phyloP scores from a whole-genome alignment of 1,140 invertebrate genomes.

The Phymorhynchus buccinoides region DNA sequence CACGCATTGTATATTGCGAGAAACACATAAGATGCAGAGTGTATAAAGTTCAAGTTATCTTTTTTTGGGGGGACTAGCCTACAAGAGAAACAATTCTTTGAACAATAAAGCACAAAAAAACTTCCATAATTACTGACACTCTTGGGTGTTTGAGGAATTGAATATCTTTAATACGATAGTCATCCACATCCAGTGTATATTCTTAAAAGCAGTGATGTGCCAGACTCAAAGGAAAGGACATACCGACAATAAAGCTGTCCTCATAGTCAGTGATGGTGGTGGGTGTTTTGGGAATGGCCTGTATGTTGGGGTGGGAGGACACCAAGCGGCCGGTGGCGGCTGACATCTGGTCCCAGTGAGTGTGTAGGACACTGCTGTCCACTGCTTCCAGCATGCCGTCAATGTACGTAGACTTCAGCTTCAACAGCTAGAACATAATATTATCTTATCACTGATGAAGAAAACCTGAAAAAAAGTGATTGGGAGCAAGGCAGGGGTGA shows the following conservation, averaged over 20 bases:
- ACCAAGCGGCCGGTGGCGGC: slow-evolving; percentile 78
- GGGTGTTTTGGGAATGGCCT: slow-evolving; percentile 77
- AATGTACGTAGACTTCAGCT: slow-evolving; percentile 78
- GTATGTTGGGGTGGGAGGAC: slow-evolving; percentile 77
- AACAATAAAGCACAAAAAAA: no score
- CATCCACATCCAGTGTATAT: background rate
- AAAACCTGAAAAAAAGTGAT: no score
- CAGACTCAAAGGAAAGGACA: slow-evolving; percentile 17
- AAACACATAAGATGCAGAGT: no score
- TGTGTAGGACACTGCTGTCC: slow-evolving; percentile 70
- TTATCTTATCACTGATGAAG: no score
- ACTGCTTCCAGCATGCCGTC: slow-evolving; percentile 76
- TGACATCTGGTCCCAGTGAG: slow-evolving; percentile 77
- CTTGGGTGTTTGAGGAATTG: background rate
- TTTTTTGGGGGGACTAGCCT: no score
- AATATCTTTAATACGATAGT: background rate
- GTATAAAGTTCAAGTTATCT: no score
- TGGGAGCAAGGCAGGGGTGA: no score
- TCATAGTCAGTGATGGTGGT: slow-evolving; percentile 66
- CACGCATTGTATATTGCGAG: no score
- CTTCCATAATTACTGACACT: background rate
- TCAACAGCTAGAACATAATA: slow-evolving; percentile 71
- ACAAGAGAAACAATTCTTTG: no score
- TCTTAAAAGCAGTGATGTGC: background rate
- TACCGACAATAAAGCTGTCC: slow-evolving; percentile 59